Evolutionary conservation across 1,140 invertebrate genomes (phyloP).

Genomic region (Thaumetopoea pityocampa): DNA sequence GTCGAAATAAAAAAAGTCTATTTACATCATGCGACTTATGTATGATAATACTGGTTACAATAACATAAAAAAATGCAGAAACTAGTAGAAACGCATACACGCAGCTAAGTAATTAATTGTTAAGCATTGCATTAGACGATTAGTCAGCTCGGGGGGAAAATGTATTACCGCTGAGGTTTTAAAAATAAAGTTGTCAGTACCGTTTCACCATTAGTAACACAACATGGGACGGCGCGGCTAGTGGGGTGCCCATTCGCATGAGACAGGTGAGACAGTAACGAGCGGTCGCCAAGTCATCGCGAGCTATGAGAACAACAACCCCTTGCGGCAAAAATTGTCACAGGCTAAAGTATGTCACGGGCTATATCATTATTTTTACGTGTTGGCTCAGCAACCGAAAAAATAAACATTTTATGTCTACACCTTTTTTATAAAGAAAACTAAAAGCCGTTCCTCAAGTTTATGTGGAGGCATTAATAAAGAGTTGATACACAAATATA

Average conservation of each 20-base stretch:
- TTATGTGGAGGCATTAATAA: too few species aligned
- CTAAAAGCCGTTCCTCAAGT: too few species aligned
- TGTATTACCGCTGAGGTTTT: conserved; percentile 10
- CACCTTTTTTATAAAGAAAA: neutral
- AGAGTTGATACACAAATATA: too few species aligned
- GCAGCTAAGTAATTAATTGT: conserved; percentile 23
- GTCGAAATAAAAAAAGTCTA: conserved; percentile 67
- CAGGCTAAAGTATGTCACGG: conserved; percentile 61
- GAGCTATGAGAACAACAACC: conserved; percentile 55
- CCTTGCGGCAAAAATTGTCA: conserved; percentile 63
- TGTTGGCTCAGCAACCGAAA: too few species aligned
- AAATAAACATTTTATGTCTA: conserved; percentile 10
- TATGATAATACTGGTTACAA: conserved; percentile 51
- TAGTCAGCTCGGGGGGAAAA: conserved; percentile 16
- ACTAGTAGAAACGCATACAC: conserved; percentile 23
- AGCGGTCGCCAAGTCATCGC: conserved; percentile 60
- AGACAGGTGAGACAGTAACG: conserved; percentile 64
- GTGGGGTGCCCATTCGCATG: conserved; percentile 26
- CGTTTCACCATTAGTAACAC: too few species aligned
- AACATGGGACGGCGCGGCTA: too few species aligned
- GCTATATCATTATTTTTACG: conserved; percentile 59
- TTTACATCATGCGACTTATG: conserved; percentile 66
- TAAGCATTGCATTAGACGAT: conserved; percentile 13
- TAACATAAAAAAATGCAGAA: conserved; percentile 39
- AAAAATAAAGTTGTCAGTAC: too few species aligned